phyloP scores from a whole-genome alignment of 2,113 vertebrate genomes.

The Misgurnus anguillicaudatus region DNA sequence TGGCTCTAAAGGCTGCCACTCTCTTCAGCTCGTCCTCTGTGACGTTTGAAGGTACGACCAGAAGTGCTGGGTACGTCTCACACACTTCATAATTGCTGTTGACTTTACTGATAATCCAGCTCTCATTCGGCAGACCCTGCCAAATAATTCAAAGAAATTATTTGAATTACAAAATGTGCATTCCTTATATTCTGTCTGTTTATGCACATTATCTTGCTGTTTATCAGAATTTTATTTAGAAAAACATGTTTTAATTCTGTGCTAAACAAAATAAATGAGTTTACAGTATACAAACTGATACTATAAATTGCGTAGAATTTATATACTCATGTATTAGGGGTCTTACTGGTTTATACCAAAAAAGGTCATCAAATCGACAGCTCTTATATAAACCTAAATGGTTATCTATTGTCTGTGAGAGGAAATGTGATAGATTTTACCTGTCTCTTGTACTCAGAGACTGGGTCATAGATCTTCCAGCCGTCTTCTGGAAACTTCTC shows the following conservation, averaged over 20 bases:
- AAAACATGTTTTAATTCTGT: too few species aligned
- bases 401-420: neutral
- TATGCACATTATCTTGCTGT: too few species aligned
- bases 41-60: constrained; percentile 91
- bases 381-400: too few species aligned
- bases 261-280: too few species aligned
- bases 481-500: constrained; percentile 90
- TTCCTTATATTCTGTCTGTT: too few species aligned
- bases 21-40: constrained; percentile 88
- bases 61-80: constrained; percentile 89
- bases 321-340: too few species aligned
- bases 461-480: constrained; percentile 94
- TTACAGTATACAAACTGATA: too few species aligned
- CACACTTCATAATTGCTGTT: constrained; percentile 91
- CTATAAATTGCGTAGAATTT: too few species aligned
- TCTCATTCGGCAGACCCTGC: constrained; percentile 95
- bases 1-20: constrained; percentile 87
- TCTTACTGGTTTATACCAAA: too few species aligned
- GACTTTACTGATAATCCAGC: constrained; percentile 93
- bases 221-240: too few species aligned
- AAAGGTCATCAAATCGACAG: neutral
- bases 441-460: constrained; percentile 93
- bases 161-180: too few species aligned
- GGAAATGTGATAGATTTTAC: constrained; percentile 59
- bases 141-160: too few species aligned